phyloP scores from a whole-genome alignment of 2,888 invertebrate genomes.

The Lochmaea crataegi region DNA sequence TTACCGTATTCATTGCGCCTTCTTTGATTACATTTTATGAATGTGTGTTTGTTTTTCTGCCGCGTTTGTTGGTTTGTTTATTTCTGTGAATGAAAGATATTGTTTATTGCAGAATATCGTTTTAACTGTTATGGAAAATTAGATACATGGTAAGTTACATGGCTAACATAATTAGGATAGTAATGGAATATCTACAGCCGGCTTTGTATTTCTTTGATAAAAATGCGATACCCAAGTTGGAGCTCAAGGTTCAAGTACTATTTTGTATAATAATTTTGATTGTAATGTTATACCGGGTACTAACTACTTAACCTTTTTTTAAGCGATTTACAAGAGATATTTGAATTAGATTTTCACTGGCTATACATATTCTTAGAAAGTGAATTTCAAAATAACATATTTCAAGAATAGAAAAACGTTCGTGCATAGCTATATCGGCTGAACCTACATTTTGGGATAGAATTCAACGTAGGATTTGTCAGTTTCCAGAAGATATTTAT shows the following conservation, averaged over 20 bases:
- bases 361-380: too few species aligned
- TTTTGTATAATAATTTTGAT: neutral
- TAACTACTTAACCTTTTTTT: neutral
- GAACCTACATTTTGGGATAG: too few species aligned
- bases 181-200: neutral
- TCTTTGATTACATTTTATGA: slow-evolving; percentile 41
- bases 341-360: neutral
- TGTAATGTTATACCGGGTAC: neutral
- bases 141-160: slow-evolving; percentile 12
- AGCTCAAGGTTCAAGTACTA: slow-evolving; percentile 10
- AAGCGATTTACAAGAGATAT: neutral
- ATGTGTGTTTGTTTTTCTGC: slow-evolving; percentile 36
- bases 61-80: slow-evolving; percentile 32
- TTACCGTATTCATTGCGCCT: slow-evolving; percentile 30
- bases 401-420: too few species aligned
- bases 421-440: too few species aligned
- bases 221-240: neutral
- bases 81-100: slow-evolving; percentile 37
- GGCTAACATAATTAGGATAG: neutral
- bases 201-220: neutral
- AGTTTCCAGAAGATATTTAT: too few species aligned
- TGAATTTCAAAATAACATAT: too few species aligned
- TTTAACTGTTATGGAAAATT: slow-evolving; percentile 28
- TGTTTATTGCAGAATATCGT: slow-evolving; percentile 9
- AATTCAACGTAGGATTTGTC: too few species aligned